Base-by-base conservation (phyloP, 2,888 invertebrate species). In the Oeneis ivallda region DNA sequence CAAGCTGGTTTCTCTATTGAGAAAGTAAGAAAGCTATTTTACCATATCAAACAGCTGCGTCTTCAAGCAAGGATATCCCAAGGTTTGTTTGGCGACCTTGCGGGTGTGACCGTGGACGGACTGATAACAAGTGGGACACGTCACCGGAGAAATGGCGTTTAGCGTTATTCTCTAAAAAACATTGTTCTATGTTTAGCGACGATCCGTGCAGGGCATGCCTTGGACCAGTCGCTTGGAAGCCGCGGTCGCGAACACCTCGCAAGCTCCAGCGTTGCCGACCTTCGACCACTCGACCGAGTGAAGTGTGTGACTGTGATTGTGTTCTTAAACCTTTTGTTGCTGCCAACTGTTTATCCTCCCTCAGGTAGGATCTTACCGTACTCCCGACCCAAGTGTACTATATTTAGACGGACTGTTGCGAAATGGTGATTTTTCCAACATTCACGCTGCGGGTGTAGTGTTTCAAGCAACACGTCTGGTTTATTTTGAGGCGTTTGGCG, bases 281-380 rank as follows among this genome's bases (percentile, higher is more conserved):
- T 80, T 84, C 87, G 88, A 89, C 89, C 89, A 89, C 89, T 88
- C 75, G 83, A 70, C 77, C 79, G 90, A 89, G 89, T 89, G 89
- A 89, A 86, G 91, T 89, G 89, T 86, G 87, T 89, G 89, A 82
- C 84, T 87, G 89, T 89, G 90, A 84, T 85, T 82, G 90, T 89
- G 87, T 81, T 82, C 65, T 70, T 75, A 75, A 74, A 80, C 76
- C 72, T 66, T 72, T 74, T 72, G 72, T 64, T 54, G 60, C 58
- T 59, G 57, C 67, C 67, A 69, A 65, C 66, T 66, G 19, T 41
- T 59, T 17, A 61, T 71, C 47, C 69, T 61, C 71, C 47, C 69
- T 60, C 76, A 79, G 75, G 79, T 79, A 56, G 17, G 54, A 37
- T 17, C 17, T 6, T 10, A 19, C 10, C n/a, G n/a, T 32, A 19